phyloP scores from a whole-genome alignment of 2,888 invertebrate genomes.

The Rhagium mordax region DNA sequence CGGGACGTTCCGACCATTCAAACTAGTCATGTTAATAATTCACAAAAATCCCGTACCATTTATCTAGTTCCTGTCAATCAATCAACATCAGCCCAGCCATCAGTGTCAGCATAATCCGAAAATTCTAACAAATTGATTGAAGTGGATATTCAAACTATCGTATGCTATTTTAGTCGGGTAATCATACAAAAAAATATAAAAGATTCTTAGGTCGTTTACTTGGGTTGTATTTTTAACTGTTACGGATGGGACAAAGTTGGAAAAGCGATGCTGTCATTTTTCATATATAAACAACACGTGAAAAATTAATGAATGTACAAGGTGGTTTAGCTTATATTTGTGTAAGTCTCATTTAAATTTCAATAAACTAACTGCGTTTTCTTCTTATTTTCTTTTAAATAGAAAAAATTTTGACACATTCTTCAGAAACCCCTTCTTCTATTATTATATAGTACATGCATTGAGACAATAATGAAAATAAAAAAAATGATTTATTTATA shows the following conservation, averaged over 20 bases:
- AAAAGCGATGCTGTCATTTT: background rate
- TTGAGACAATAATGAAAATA: too few species aligned
- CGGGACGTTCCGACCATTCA: constrained; percentile 1
- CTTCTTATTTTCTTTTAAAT: too few species aligned
- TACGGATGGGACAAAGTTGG: background rate
- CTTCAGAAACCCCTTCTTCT: too few species aligned
- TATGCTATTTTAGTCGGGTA: constrained; percentile 6
- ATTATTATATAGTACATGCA: too few species aligned
- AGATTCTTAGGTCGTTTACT: background rate
- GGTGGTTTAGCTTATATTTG: background rate
- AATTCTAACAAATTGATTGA: constrained; percentile 33
- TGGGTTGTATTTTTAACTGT: background rate
- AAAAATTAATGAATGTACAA: background rate
- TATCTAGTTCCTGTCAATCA: constrained; percentile 25
- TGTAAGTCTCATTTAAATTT: too few species aligned
- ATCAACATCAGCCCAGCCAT: constrained; percentile 29
- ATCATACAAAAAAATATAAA: constrained; percentile 2
- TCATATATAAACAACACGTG: background rate
- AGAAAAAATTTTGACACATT: too few species aligned
- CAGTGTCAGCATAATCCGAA: constrained; percentile 25
- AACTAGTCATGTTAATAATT: constrained; percentile 28
- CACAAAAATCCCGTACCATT: constrained; percentile 24
- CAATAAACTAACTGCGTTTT: too few species aligned
- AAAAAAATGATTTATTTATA: too few species aligned
- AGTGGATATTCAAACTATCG: constrained; percentile 23